Conservation (phyloP, 1,140 invertebrate genomes). For the Drosophila triauraria region DNA sequence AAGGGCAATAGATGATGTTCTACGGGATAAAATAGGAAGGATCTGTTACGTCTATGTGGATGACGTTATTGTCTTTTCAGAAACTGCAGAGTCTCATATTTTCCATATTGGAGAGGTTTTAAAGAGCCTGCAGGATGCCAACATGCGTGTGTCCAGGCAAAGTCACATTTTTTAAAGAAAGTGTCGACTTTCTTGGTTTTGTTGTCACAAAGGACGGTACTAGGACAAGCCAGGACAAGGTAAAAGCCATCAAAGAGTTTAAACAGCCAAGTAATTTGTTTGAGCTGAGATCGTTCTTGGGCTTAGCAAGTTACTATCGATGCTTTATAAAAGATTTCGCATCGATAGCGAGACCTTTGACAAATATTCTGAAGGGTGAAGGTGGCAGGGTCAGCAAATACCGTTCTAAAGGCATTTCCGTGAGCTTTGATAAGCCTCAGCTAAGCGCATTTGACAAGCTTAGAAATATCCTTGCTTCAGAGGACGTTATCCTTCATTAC, state of each 20-base stretch:
- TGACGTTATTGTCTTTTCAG: neutral
- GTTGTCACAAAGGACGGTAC: too few species aligned
- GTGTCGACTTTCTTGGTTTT: too few species aligned
- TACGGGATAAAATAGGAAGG: too few species aligned
- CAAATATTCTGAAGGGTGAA: conserved; percentile 20
- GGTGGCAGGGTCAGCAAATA: conserved; percentile 17
- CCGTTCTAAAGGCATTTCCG: conserved; percentile 16
- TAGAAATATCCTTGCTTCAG: conserved; percentile 31
- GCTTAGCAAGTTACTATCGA: too few species aligned
- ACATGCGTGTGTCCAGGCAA: neutral
- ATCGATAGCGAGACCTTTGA: conserved; percentile 3
- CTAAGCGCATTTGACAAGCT: conserved; percentile 31
- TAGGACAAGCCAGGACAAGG: too few species aligned
- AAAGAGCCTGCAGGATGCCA: conserved; percentile 4
- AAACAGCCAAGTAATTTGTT: too few species aligned
- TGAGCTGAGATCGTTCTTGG: too few species aligned
- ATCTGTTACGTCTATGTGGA: too few species aligned
- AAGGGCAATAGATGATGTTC: too few species aligned
- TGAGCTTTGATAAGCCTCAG: conserved; percentile 11
- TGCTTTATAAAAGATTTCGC: too few species aligned
- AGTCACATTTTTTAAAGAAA: too few species aligned
- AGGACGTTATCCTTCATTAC: conserved; percentile 38
- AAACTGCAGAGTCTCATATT: neutral
- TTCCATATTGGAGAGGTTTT: neutral
- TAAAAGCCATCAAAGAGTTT: too few species aligned